phyloP scores from a whole-genome alignment of 2,888 invertebrate species.

The Beris chalybata region DNA sequence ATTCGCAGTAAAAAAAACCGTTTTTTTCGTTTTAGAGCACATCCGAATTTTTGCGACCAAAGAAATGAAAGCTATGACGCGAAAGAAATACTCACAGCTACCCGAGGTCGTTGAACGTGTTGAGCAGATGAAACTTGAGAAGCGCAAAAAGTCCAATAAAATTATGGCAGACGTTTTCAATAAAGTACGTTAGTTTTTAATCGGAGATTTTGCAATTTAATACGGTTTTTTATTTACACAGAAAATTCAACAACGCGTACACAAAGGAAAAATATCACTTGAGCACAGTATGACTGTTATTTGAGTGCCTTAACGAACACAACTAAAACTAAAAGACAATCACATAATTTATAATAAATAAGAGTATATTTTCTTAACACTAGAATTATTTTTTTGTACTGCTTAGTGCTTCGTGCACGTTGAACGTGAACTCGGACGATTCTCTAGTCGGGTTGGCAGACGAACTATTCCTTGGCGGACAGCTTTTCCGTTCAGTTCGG shows the following conservation, averaged over 20 bases:
- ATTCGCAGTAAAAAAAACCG: too few relatives aligned
- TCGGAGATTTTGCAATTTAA: slow-evolving; percentile 2
- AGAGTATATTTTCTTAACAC: too few relatives aligned
- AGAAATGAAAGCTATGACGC: slow-evolving; percentile 65
- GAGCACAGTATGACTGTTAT: slow-evolving; percentile 53
- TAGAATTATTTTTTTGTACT: slow-evolving; percentile 3
- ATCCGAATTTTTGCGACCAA: slow-evolving; percentile 59
- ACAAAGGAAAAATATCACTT: slow-evolving; percentile 50
- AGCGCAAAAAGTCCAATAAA: slow-evolving; percentile 68
- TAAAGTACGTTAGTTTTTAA: slow-evolving; percentile 58
- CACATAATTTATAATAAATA: too few relatives aligned
- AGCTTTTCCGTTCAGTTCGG: slow-evolving; percentile 14
- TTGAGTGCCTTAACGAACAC: slow-evolving; percentile 37
- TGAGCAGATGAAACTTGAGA: slow-evolving; percentile 63
- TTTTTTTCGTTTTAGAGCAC: slow-evolving; percentile 49
- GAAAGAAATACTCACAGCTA: slow-evolving; percentile 67
- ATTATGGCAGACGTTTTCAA: slow-evolving; percentile 77
- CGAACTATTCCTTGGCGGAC: neutral
- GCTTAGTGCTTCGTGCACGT: neutral
- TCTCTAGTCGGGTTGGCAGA: too few relatives aligned
- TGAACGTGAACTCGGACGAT: too few relatives aligned
- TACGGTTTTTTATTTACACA: slow-evolving; percentile 39
- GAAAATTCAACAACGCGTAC: slow-evolving; percentile 53
- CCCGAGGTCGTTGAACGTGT: slow-evolving; percentile 72
- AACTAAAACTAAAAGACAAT: too few relatives aligned